Percentiles rank a stretch among this genome's conserved stretches.
phyloP scores from a whole-genome alignment of 2,797 vertebrate species.

The Semotilus atromaculatus region DNA sequence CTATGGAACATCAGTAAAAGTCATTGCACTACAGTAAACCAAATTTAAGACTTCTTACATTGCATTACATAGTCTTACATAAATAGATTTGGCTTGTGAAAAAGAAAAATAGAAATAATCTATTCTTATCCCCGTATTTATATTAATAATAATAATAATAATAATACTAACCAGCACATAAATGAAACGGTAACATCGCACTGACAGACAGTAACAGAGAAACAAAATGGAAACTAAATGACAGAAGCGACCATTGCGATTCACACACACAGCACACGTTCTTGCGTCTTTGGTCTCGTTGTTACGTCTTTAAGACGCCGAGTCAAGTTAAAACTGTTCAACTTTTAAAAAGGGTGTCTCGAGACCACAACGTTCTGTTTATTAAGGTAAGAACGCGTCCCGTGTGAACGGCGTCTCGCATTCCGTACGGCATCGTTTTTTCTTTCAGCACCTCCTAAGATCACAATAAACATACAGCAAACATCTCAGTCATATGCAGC shows the following conservation, averaged over 20 bases:
- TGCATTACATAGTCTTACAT: neutral
- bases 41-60: neutral
- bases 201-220: slow-evolving; percentile 45
- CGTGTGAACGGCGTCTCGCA: neutral
- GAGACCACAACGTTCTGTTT: neutral
- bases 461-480: slow-evolving; percentile 18
- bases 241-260: slow-evolving; percentile 45
- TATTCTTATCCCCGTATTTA: neutral
- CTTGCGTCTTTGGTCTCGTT: slow-evolving; percentile 7
- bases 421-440: neutral
- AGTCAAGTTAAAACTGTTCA: slow-evolving; percentile 16
- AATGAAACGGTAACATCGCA: slow-evolving; percentile 23
- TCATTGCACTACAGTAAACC: neutral
- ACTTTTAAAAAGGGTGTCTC: slow-evolving; percentile 4
- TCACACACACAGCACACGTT: slow-evolving; percentile 8
- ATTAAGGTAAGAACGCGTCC: neutral
- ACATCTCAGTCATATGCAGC: slow-evolving; percentile 31
- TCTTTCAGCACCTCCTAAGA: neutral
- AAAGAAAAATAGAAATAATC: neutral
- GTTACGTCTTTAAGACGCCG: slow-evolving; percentile 2
- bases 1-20: neutral
- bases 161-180: neutral
- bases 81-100: neutral
- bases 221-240: slow-evolving; percentile 59
- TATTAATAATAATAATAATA: neutral